Conservation (phyloP, 2,888 invertebrate species). For the Subacronicta megacephala region DNA sequence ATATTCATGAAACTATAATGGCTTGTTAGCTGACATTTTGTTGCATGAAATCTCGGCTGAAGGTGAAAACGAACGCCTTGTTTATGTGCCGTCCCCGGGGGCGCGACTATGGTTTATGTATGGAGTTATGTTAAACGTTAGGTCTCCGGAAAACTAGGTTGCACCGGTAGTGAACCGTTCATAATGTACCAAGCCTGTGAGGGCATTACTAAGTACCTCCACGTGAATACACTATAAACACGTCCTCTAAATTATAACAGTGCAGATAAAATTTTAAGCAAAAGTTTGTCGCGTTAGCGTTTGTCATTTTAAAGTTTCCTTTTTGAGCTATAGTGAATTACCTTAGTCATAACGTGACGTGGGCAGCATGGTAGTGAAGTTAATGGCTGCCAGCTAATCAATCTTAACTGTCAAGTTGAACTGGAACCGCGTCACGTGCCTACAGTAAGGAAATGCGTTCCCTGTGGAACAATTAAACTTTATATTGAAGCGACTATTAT, state of each 20-base stretch:
- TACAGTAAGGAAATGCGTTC: slow-evolving; percentile 20
- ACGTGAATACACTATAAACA: slow-evolving; percentile 26
- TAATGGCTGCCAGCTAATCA: slow-evolving; percentile 40
- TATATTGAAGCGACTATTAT: slow-evolving; percentile 8
- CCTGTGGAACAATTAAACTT: slow-evolving; percentile 15
- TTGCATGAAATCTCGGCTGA: slow-evolving; percentile 31
- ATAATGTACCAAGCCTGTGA: slow-evolving; percentile 41
- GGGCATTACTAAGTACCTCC: slow-evolving; percentile 39
- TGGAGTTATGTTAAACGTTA: slow-evolving; percentile 51
- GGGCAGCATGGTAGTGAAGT: slow-evolving; percentile 17
- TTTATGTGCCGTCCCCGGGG: slow-evolving; percentile 38
- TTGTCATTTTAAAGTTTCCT: slow-evolving; percentile 23
- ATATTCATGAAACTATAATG: slow-evolving; percentile 48
- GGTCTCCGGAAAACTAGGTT: slow-evolving; percentile 52
- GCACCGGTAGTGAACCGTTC: slow-evolving; percentile 41
- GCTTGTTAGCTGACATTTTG: slow-evolving; percentile 49
- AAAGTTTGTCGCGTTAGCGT: too few relatives aligned
- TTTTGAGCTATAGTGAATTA: slow-evolving; percentile 2
- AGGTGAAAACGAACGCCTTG: slow-evolving; percentile 46
- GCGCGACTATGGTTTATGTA: slow-evolving; percentile 51
- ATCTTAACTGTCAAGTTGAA: slow-evolving; percentile 43
- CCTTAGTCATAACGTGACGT: slow-evolving; percentile 21
- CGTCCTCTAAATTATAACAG: slow-evolving; percentile 34
- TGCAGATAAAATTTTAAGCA: slow-evolving; percentile 29
- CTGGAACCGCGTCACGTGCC: slow-evolving; percentile 28